These are phyloP conservation scores for Spatula versicolor DNA, from an alignment of 2,797 vertebrate genomes.

Conservation along the genomic window DNA sequence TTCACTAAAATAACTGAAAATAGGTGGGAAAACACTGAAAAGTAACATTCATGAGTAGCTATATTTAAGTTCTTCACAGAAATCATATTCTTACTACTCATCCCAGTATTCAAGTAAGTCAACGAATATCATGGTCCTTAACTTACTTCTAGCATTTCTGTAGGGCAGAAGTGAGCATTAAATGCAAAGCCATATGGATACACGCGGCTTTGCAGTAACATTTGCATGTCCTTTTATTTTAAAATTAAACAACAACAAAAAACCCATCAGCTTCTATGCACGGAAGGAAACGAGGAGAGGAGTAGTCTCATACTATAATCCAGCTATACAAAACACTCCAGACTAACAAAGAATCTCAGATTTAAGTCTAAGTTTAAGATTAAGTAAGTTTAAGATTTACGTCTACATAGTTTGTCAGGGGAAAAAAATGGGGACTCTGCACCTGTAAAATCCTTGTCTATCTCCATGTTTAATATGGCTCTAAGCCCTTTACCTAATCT, in stretches of 20 bases:
- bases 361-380: neutral
- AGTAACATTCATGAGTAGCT: neutral
- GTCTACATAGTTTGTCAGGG: neutral
- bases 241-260: neutral
- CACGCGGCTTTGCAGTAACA: neutral
- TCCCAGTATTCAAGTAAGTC: neutral
- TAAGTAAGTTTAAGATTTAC: neutral
- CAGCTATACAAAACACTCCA: neutral
- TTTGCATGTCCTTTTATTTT: neutral
- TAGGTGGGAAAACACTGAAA: neutral
- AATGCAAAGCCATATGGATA: neutral
- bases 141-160: neutral
- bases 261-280: neutral
- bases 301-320: neutral
- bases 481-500: neutral
- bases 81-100: neutral
- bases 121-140: neutral
- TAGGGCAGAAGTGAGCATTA: neutral
- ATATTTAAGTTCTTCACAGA: neutral
- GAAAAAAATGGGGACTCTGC: neutral
- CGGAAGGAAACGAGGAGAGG: neutral
- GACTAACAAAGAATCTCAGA: neutral
- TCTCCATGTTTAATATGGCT: neutral
- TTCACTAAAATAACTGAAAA: conserved; percentile 3
- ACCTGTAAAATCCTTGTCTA: neutral